Conservation (phyloP, 1,140 invertebrate species). For the Acromyrmex heyeri region DNA sequence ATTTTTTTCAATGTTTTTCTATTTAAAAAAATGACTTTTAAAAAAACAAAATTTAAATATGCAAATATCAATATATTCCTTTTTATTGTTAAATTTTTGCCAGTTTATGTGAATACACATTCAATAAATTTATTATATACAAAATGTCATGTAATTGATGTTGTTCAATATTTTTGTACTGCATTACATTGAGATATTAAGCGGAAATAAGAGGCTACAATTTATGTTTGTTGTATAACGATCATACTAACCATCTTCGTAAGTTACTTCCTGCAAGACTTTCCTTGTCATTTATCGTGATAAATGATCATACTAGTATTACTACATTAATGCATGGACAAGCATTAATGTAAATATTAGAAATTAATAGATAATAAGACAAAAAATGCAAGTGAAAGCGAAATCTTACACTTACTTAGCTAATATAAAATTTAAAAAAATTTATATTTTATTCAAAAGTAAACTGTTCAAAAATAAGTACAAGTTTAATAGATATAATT, state of each 20-base stretch:
- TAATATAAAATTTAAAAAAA: not conserved
- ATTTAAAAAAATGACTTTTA: not conserved
- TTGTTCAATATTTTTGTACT: not conserved
- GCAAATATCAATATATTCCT: not conserved
- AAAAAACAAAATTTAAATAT: not conserved
- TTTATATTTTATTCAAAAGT: too few species aligned
- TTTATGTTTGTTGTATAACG: not conserved
- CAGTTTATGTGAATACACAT: too few species aligned
- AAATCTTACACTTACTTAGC: not conserved
- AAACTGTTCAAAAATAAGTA: too few species aligned
- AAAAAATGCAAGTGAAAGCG: slow-evolving; percentile 9
- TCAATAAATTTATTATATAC: not conserved
- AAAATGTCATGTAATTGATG: not conserved
- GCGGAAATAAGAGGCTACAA: slow-evolving; percentile 10
- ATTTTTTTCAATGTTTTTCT: not conserved
- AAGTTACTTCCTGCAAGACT: slow-evolving; percentile 9
- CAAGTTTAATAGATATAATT: too few species aligned
- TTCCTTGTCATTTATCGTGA: not conserved
- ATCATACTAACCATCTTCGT: not conserved
- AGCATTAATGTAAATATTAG: slow-evolving; percentile 24
- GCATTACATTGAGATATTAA: not conserved
- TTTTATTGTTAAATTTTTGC: not conserved
- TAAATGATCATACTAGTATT: slow-evolving; percentile 29
- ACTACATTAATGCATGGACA: not conserved
- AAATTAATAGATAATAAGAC: slow-evolving; percentile 16